Base-by-base conservation (phyloP, 2,888 invertebrate species). In the Cheilosia vernalis region DNA sequence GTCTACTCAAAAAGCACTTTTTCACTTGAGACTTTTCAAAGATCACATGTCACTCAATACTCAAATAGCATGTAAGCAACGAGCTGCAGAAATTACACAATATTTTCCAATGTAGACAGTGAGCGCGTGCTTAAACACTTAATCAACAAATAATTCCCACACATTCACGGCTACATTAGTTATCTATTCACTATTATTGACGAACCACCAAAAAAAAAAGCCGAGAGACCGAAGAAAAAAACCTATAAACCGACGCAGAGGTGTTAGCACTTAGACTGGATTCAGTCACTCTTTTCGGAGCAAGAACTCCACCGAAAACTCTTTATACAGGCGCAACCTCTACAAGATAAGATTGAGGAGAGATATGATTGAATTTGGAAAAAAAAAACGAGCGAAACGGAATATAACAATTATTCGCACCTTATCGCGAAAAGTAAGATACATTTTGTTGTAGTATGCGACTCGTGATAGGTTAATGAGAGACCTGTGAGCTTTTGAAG, bases 401-500 rank as follows among this genome's bases (percentile, higher is more conserved):
- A 47, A 63, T 63, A 76, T 67, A 64, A 53, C 49, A 78, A 74
- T 73, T 58, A 73, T 83, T 84, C 74, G 74, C 84, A 80, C 80
- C 80, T 84, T 84, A 84, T 84, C 84, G 80, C 70, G 74, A 74
- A 63, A 27, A 19, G 49, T 51, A 64, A 51, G 64, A 64, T 40
- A 72, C 37, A 73, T 44, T 60, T 47, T 55, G 49, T 55, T 6
- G 42, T 58, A n/a, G 74, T 66, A 49, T 74, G 56, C 47, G 44
- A 55, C 78, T 60, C 58, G 69, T 74, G 73, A 79, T 40, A 56
- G 63, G 49, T 15, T 21, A 64, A 30, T 60, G 73, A 63, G 78
- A 72, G 72, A 37, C 61, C n/a, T 15, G 21, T 24, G 56, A 79
- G 79, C 79, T 79, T 83, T 69, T 24, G 30, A n/a, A 51, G 44